Evolutionary conservation across 30 jellyfish, hydroid and myxozoan species (phyloP), one percentile per base, ranked within the genome.

Genomic region (Cassiopea andromeda): DNA sequence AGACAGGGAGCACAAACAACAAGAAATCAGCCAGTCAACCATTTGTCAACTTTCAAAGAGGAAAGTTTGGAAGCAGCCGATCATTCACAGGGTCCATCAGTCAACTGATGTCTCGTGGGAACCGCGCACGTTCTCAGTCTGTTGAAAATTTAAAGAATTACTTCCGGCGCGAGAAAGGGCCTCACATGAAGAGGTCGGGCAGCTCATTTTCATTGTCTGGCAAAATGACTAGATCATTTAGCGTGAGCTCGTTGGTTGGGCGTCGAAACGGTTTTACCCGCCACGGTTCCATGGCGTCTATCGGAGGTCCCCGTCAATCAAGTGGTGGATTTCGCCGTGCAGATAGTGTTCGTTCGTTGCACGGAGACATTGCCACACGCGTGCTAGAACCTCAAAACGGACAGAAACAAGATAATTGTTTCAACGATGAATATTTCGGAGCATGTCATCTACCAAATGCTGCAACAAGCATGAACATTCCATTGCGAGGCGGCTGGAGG

Each of bases 71-170:
- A 5, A 90, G 97, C 75, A 82, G 93, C 17, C 80, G 97, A 6
- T 90, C 97, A 38, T 78, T 90, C 74, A 60, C 97, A 1, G 93
- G 82, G 3, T 90, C 97, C 13, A 75, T 89, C 44, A 77, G 97
- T 46, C 91, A 82, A 61, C 66, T 90, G 9, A 75, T 79, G 64
- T 61, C 93, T 58, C 85, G 85, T 38, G 90, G 95, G 8, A 80
- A 73, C 44, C 93, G 97, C 1, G 90, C 93, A 1, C 97, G 97
- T 58, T 74, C 93, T 4, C 97, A 84, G 80, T 90, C 97, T 7
- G 92, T 90, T 45, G 97, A 90, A 71, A 79, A 82, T 44, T 61
- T 90, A 67, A 85, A 84, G 82, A 70, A 77, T 50, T 78, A 44
- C 44, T 74, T 82, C 78, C 83, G 88, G 14, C 85, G 97, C 66